A percentile compares a stretch with the other conserved stretches of the same genome.
Evolutionary conservation across 1,140 invertebrate genomes (phyloP).

Genomic region (Drosophila kikkawai): DNA sequence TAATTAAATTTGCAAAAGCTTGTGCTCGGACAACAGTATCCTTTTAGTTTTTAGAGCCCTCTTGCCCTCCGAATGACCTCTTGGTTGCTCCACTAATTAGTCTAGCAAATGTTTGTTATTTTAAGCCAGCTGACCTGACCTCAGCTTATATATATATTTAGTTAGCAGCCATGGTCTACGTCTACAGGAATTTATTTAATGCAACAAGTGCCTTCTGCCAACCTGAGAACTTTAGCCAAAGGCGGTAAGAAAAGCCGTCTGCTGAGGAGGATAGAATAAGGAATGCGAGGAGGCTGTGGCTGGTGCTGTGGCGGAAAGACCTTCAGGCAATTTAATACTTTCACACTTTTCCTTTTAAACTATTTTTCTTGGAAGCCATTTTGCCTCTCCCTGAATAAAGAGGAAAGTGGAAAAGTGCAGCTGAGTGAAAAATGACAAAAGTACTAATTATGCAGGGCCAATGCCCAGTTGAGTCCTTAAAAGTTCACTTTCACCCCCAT

Average conservation of each 20-base stretch:
- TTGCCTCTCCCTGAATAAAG: background rate
- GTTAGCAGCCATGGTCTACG: background rate
- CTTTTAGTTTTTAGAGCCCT: slow-evolving; percentile 50
- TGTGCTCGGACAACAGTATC: slow-evolving; percentile 42
- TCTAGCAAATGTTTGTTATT: slow-evolving; percentile 39
- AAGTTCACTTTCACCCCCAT: slow-evolving; percentile 5
- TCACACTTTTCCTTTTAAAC: slow-evolving; percentile 22
- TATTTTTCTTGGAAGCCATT: slow-evolving; percentile 23
- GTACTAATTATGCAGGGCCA: slow-evolving; percentile 36
- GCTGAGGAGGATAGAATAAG: background rate
- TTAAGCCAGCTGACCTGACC: slow-evolving; percentile 31
- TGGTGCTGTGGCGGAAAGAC: background rate
- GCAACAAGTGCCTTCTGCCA: slow-evolving; percentile 45
- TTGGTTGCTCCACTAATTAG: slow-evolving; percentile 57
- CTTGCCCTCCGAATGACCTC: slow-evolving; percentile 28
- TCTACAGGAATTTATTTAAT: slow-evolving; percentile 36
- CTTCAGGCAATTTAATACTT: slow-evolving; percentile 39
- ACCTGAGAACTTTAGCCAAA: slow-evolving; percentile 19
- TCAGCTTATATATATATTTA: slow-evolving; percentile 15
- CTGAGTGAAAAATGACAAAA: slow-evolving; percentile 15
- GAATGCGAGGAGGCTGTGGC: background rate
- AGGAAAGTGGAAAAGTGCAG: slow-evolving; percentile 11
- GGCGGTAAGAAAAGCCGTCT: slow-evolving; percentile 18
- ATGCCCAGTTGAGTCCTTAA: slow-evolving; percentile 26
- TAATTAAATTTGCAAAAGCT: slow-evolving; percentile 67